Evolutionary conservation across 2,113 vertebrate species (phyloP).

Genomic region (Amphiprion percula): DNA sequence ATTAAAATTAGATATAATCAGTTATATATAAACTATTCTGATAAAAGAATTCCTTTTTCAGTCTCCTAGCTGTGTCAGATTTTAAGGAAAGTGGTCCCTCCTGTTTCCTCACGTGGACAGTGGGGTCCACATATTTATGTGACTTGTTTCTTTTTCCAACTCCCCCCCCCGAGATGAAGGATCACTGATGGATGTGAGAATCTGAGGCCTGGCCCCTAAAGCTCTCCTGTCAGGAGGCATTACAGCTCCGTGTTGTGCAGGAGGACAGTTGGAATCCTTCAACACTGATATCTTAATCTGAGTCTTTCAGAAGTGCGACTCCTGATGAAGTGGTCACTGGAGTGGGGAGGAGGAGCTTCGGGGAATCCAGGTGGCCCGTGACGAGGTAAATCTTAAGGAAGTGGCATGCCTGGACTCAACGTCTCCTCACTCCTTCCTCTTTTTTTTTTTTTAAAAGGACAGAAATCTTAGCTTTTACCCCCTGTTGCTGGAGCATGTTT

Average conservation of each 20-base stretch:
- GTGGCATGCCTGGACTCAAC: conserved; percentile 76
- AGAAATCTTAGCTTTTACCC: conserved; percentile 32
- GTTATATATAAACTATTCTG: neutral
- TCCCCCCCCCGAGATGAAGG: conserved; percentile 42
- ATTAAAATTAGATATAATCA: neutral
- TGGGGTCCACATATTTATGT: conserved; percentile 55
- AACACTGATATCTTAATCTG: conserved; percentile 82
- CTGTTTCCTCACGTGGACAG: neutral
- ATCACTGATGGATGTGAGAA: conserved; percentile 77
- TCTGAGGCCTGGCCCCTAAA: conserved; percentile 65
- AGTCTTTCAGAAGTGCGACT: conserved; percentile 72
- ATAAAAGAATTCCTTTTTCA: neutral
- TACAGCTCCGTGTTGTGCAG: conserved; percentile 67
- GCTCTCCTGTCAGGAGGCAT: conserved; percentile 83
- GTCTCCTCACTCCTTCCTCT: conserved; percentile 36
- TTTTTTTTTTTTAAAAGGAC: conserved; percentile 18
- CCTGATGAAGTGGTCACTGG: conserved; percentile 78
- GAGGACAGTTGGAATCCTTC: conserved; percentile 77
- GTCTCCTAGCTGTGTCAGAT: neutral
- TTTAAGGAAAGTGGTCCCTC: neutral
- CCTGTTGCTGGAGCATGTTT: conserved; percentile 60
- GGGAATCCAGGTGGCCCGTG: conserved; percentile 77
- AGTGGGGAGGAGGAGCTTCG: conserved; percentile 21
- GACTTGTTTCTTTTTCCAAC: conserved; percentile 74
- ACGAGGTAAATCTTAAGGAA: conserved; percentile 69